Percentiles rank a stretch among this genome's conserved stretches.
Evolutionary conservation across 2,888 invertebrate genomes (phyloP).

Genomic region (Linnaemya vulpina): DNA sequence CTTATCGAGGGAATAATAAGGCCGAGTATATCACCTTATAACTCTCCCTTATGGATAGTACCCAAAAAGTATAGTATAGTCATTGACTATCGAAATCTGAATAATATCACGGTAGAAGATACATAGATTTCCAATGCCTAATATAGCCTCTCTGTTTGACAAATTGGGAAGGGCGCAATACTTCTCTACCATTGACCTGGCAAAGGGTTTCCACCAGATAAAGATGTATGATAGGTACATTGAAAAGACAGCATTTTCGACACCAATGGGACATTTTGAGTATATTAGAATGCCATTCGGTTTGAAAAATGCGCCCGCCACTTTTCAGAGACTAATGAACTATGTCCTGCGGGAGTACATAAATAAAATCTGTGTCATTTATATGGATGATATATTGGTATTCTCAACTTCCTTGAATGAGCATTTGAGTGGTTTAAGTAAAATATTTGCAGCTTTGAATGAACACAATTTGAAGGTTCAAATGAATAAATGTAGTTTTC

Average conservation of each 20-base stretch:
- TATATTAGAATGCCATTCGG: slow-evolving; percentile 12
- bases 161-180: neutral
- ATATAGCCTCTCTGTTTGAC: neutral
- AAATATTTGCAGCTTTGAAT: no score
- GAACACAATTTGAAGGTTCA: no score
- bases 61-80: neutral
- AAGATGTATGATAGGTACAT: neutral
- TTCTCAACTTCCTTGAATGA: neutral
- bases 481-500: neutral
- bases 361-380: neutral
- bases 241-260: neutral
- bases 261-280: slow-evolving; percentile 16
- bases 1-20: neutral
- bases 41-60: neutral
- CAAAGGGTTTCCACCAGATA: neutral
- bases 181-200: neutral
- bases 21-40: slow-evolving; percentile 7
- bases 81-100: neutral
- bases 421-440: neutral
- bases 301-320: slow-evolving; percentile 17
- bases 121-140: neutral
- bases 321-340: no score
- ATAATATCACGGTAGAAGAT: neutral
- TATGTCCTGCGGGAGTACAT: neutral
- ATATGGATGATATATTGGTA: neutral